Evolutionary conservation across 2,113 vertebrate species (phyloP), one percentile per base, ranked within the genome.

Genomic region (Lipophrys pholis): DNA sequence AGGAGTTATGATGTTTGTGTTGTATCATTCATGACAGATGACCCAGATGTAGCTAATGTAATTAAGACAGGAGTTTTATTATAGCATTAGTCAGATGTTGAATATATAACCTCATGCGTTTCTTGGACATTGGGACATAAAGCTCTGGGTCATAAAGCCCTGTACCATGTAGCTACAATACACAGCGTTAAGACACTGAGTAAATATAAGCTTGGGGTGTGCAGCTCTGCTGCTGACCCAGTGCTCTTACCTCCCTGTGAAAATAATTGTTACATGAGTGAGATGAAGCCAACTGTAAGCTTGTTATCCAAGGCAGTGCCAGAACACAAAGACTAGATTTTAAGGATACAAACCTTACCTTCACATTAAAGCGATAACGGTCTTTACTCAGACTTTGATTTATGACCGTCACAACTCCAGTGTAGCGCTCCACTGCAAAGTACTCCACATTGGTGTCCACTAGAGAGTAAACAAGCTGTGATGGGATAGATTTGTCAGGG

Each of bases 321-420:
- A 53, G 30, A 12, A 39, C 1, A 30, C 21, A 35, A 17, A 11
- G 12, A 35, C 45, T 30, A 30, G 21, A 39, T 30, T 16, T 8
- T 12, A 7, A 48, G 8, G 14, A 58, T 17, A 14, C 46, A 51
- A 3, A 36, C 15, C 38, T 68, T 76, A 90, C 91, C 87, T 93
- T 96, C 53, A 96, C 93, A 70, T 94, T 95, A 50, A 99, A 94
- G 86, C 94, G 92, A 38, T 98, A 99, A 66, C 95, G 95, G 53
- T 97, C 95, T 90, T 95, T 96, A 74, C 90, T 95, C 76, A 98
- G 95, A 81, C 92, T 95, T 16, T 87, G 95, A 88, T 96, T 96
- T 84, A 91, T 94, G 77, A 99, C 92, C 1, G 95, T 96, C 62
- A 99, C 85, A 9, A 97, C 73, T 1, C 97, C 98, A 9, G 92